Conservation (phyloP, 2,113 vertebrate species). For the Cynocephalus volans region DNA sequence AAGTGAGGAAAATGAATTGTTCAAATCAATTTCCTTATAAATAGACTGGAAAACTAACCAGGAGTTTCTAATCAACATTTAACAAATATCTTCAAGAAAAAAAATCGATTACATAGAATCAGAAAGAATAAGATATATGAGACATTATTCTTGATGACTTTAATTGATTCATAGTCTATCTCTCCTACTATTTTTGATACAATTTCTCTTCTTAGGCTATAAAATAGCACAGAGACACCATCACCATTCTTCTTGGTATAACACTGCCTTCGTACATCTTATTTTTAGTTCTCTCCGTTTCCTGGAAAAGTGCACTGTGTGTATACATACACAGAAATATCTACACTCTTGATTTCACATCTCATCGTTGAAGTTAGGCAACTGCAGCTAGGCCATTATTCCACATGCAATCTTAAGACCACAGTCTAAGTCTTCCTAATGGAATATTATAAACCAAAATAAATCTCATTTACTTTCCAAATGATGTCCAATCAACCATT, state of each 20-base stretch:
- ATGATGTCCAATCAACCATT: not conserved
- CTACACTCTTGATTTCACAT: not conserved
- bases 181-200: not conserved
- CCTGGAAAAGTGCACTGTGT: not conserved
- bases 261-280: not conserved
- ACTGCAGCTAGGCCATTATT: not conserved
- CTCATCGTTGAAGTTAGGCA: not conserved
- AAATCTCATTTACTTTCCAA: conserved; percentile 30
- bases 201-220: conserved; percentile 5
- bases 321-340: not conserved
- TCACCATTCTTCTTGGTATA: not conserved
- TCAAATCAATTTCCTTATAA: not conserved
- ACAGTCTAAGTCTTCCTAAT: not conserved
- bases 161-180: not conserved
- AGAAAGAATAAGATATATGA: not conserved
- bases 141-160: not conserved
- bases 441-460: not conserved
- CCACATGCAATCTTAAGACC: not conserved
- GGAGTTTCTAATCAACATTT: not conserved
- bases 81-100: conserved; percentile 5
- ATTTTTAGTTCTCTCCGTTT: not conserved
- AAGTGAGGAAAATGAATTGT: not conserved
- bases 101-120: not conserved
- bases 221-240: not conserved
- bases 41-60: not conserved